phyloP scores from a whole-genome alignment of 2,113 vertebrate genomes.

The Onychostoma macrolepis region DNA sequence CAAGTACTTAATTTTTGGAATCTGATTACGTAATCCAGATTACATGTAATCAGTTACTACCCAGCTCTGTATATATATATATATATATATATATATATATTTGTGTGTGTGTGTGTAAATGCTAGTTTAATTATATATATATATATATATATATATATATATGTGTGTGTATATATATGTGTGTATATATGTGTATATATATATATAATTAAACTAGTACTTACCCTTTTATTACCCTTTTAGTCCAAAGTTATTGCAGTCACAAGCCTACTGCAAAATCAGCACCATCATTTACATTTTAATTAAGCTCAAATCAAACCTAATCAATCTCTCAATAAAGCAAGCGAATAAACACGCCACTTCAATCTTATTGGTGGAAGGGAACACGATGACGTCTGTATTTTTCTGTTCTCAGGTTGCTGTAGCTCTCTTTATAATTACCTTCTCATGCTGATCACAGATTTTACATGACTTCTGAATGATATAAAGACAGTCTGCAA shows the following conservation, averaged over 20 bases:
- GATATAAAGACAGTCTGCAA: background rate
- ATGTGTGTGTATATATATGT: too few species aligned
- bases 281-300: constrained; percentile 74
- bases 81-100: too few species aligned
- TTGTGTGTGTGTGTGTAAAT: too few species aligned
- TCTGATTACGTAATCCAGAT: too few species aligned
- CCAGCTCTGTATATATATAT: too few species aligned
- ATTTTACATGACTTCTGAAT: background rate
- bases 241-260: constrained; percentile 23
- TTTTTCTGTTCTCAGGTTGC: constrained; percentile 10
- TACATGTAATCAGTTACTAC: too few species aligned
- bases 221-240: background rate
- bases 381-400: background rate
- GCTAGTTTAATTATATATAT: too few species aligned
- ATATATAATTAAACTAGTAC: background rate
- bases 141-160: too few species aligned
- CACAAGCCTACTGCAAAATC: constrained; percentile 62
- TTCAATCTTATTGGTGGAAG: constrained; percentile 32
- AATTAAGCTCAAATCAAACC: constrained; percentile 71
- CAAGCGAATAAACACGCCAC: constrained; percentile 46
- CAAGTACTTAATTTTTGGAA: too few species aligned
- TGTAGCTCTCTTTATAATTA: constrained; percentile 18
- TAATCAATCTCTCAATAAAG: constrained; percentile 70
- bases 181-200: background rate
- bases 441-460: background rate